Conservation (phyloP, 37 sponge, comb jelly and placozoan species). For the Geodia barretti region DNA sequence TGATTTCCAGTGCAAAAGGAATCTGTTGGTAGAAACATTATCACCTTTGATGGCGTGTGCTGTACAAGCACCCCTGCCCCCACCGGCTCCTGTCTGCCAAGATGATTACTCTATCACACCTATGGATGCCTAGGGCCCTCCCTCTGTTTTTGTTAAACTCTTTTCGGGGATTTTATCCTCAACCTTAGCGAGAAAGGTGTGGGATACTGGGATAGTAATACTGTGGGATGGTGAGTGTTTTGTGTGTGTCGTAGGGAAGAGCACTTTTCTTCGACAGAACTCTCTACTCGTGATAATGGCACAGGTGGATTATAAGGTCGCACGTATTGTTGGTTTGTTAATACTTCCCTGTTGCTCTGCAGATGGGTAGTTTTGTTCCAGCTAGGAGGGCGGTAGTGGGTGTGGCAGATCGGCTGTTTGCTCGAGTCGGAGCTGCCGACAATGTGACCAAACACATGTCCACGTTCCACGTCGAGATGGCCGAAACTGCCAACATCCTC, state of each 20-base stretch:
- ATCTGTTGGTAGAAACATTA: too few relatives aligned
- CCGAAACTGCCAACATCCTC: constrained; percentile 84
- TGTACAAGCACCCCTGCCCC: too few relatives aligned
- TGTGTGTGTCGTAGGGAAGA: constrained; percentile 85
- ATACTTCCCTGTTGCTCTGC: neutral
- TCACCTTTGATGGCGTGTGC: too few relatives aligned
- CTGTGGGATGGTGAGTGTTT: too few relatives aligned
- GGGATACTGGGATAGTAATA: too few relatives aligned
- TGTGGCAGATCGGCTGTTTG: constrained; percentile 83
- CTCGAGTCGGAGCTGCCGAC: constrained; percentile 88
- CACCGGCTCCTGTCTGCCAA: too few relatives aligned
- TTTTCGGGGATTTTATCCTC: too few relatives aligned
- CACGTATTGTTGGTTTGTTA: neutral
- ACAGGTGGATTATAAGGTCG: constrained; percentile 66
- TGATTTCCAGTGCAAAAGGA: too few relatives aligned
- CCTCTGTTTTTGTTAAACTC: too few relatives aligned
- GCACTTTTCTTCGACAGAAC: constrained; percentile 92
- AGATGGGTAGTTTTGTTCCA: constrained; percentile 93
- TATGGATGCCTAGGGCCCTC: too few relatives aligned
- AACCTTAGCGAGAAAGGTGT: too few relatives aligned
- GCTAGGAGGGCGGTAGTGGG: constrained; percentile 71
- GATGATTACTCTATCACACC: too few relatives aligned
- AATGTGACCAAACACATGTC: constrained; percentile 85
- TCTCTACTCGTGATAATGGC: constrained; percentile 74
- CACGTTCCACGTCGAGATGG: constrained; percentile 89